Conservation (phyloP, 2,113 vertebrate species). For the Notothenia rossii region DNA sequence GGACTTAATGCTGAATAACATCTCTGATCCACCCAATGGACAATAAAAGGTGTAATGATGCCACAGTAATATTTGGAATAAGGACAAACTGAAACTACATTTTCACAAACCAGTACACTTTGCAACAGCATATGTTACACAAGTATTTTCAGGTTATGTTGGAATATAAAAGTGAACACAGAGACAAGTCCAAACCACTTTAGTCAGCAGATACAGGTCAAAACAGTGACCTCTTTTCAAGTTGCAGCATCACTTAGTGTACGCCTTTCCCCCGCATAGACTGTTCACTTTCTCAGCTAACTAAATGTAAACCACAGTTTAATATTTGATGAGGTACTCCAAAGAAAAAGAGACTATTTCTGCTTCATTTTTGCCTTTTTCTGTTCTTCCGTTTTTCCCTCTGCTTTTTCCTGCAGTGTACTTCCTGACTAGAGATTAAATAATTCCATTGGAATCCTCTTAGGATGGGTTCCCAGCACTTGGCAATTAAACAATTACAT, state of each 20-base stretch:
- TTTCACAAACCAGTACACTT: neutral
- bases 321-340: constrained; percentile 75
- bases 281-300: constrained; percentile 57
- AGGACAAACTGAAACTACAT: neutral
- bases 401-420: constrained; percentile 74
- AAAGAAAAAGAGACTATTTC: constrained; percentile 58
- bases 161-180: constrained; percentile 34
- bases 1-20: constrained; percentile 50
- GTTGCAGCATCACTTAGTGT: constrained; percentile 58
- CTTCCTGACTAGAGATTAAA: constrained; percentile 85
- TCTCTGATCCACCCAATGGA: neutral
- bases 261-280: constrained; percentile 28
- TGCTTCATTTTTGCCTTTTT: constrained; percentile 61
- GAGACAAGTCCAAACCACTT: constrained; percentile 54
- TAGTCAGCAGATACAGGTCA: constrained; percentile 54
- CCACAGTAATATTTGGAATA: constrained; percentile 1
- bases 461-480: constrained; percentile 84
- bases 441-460: constrained; percentile 85
- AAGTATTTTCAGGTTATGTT: constrained; percentile 16
- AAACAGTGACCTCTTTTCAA: constrained; percentile 63
- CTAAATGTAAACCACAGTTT: constrained; percentile 72
- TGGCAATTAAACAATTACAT: constrained; percentile 87
- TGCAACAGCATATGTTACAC: constrained; percentile 1
- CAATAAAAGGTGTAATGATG: constrained; percentile 22
- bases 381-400: constrained; percentile 60